Conservation (phyloP, 2,113 vertebrate species). For the Sardina pilchardus region DNA sequence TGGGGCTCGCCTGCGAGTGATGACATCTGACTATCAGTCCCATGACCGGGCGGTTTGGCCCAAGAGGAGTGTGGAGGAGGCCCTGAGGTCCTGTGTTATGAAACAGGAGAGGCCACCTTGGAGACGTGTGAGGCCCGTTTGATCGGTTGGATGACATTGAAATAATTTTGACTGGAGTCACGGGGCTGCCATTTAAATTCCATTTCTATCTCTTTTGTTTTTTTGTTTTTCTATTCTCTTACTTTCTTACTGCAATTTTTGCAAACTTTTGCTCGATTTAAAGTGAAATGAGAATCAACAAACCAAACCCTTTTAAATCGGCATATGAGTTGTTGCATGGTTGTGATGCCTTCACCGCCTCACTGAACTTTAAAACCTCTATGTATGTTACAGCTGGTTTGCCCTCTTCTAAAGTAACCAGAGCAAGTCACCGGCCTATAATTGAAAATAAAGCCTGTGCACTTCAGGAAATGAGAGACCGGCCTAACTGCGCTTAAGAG, state of each 20-base stretch:
- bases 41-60: neutral
- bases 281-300: neutral
- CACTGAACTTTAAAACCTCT: neutral
- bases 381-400: slow-evolving; percentile 25
- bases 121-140: neutral
- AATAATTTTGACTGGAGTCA: neutral
- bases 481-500: neutral
- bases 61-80: neutral
- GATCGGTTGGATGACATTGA: neutral
- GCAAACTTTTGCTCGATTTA: neutral
- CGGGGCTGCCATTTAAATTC: neutral
- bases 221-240: neutral
- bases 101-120: neutral
- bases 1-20: neutral
- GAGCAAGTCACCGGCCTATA: slow-evolving; percentile 37
- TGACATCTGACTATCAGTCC: slow-evolving; percentile 12
- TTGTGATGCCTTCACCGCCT: neutral
- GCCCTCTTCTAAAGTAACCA: slow-evolving; percentile 22
- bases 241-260: neutral
- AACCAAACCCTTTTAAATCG: neutral
- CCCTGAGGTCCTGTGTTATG: neutral
- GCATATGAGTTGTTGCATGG: neutral
- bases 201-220: neutral
- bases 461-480: slow-evolving; percentile 62
- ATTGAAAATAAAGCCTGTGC: slow-evolving; percentile 47